Conservation (phyloP, 23 tunicate genomes). For the Ciona savignyi region DNA sequence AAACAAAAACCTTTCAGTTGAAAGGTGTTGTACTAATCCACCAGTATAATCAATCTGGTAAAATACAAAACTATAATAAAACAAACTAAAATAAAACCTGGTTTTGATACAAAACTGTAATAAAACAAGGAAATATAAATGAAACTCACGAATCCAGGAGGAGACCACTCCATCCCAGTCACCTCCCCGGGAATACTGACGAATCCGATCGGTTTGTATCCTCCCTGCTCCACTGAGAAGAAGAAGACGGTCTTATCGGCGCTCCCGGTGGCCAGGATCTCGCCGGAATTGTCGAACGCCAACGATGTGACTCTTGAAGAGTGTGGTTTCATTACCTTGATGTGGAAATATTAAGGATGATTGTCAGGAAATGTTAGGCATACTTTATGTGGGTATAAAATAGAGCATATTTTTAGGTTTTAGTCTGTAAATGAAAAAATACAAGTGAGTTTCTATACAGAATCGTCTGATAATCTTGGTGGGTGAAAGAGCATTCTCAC, state of each 20-base stretch:
- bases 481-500: no score
- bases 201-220: conserved; percentile 83
- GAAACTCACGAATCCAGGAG: conserved; percentile 64
- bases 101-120: no score
- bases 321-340: conserved; percentile 87
- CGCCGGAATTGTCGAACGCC: conserved; percentile 47
- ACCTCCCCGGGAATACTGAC: conserved; percentile 77
- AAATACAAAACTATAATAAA: no score
- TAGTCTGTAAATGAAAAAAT: no score
- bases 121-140: no score
- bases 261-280: conserved; percentile 73
- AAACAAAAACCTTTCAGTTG: no score
- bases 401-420: no score
- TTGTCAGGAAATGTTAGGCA: not conserved
- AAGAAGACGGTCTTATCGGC: conserved; percentile 77
- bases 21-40: no score
- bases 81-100: no score
- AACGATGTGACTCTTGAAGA: conserved; percentile 55
- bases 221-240: conserved; percentile 38
- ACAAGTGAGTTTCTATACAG: no score
- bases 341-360: not conserved
- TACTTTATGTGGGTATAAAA: not conserved
- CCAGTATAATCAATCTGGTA: no score
- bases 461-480: no score
- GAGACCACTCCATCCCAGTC: conserved; percentile 60